Base-by-base conservation (phyloP, 2,888 invertebrate genomes). In the Mythimna albipuncta region DNA sequence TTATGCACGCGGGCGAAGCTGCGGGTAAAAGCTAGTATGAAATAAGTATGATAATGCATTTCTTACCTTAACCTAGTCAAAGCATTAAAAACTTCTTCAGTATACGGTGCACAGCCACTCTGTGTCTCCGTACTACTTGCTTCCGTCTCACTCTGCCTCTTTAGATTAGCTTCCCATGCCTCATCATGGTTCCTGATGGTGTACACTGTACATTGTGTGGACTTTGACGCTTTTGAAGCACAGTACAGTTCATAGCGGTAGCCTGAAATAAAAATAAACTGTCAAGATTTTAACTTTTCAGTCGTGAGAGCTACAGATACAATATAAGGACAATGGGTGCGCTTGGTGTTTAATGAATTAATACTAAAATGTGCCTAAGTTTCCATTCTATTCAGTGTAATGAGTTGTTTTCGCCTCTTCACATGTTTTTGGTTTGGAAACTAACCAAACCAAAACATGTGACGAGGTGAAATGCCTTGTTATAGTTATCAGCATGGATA, bases 191-290 rank as follows among this genome's bases (percentile, higher is more conserved):
- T 97, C 55, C 98, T 97, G 87, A 98, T 98, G 85, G 98, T 98
- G 88, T 98, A 98, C 13, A 99, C 91, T 0, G 99, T 99, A 85
- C 99, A 99, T 89, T 99, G 99, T 10, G 99, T 98, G 3, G 98
- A 98, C 88, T 98, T 98, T 63, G 97, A 97, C 0, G 98, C 97
- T 96, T 99, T 99, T 0, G 98, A 98, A 35, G 98, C 98, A 93
- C 99, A 99, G 92, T 98, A 99, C 13, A 99, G 91, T 94, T 99
- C 99, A 93, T 99, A 99, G 52, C 99, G 97, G 92, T 97, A 99
- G 41, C 99, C 99, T 98, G 93, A 87, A 82, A 9, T 54, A 7
- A 7, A 9, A 38, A 9, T 2, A 38, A 38, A 9, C 9, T 9
- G 9, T 44, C 1, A 66, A 41, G 26, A 26, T 26, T 26, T 26